phyloP scores from a whole-genome alignment of 2,888 invertebrate genomes.

The Brenthis daphne region DNA sequence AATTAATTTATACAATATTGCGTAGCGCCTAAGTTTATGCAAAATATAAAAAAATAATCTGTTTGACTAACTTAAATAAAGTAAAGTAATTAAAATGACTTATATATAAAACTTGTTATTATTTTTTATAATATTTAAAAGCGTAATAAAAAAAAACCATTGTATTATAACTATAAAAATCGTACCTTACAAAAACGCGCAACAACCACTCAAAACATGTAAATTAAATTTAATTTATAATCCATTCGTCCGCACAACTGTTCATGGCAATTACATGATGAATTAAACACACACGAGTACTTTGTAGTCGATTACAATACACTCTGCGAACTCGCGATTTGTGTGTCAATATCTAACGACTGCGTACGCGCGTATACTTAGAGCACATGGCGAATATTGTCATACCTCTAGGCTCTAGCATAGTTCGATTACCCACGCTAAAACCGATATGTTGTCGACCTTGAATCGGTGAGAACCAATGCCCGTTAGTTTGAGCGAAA shows the following conservation, averaged over 20 bases:
- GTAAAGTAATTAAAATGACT: too few species aligned
- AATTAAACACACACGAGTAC: conserved; percentile 25
- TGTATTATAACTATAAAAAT: too few species aligned
- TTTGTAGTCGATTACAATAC: conserved; percentile 17
- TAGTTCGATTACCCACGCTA: conserved; percentile 44
- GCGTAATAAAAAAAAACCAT: too few species aligned
- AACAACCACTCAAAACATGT: neutral
- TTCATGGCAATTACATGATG: conserved; percentile 28
- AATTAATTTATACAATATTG: too few species aligned
- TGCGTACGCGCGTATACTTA: conserved; percentile 42
- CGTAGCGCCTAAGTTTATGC: too few species aligned
- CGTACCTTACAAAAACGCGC: neutral
- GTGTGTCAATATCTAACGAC: conserved; percentile 35
- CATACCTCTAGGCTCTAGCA: conserved; percentile 44
- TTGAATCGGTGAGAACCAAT: conserved; percentile 52
- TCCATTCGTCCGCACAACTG: neutral
- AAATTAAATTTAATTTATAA: neutral
- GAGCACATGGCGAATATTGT: conserved; percentile 71
- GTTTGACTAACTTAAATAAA: too few species aligned
- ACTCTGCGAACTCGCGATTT: conserved; percentile 30
- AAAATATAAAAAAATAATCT: too few species aligned
- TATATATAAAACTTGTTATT: too few species aligned
- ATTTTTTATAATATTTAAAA: too few species aligned
- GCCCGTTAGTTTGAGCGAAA: conserved; percentile 49
- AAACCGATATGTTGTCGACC: conserved; percentile 62